These are phyloP conservation scores for Drosophila kanekoi DNA, from an alignment of 2,888 invertebrate genomes.

Conservation along the genomic window DNA sequence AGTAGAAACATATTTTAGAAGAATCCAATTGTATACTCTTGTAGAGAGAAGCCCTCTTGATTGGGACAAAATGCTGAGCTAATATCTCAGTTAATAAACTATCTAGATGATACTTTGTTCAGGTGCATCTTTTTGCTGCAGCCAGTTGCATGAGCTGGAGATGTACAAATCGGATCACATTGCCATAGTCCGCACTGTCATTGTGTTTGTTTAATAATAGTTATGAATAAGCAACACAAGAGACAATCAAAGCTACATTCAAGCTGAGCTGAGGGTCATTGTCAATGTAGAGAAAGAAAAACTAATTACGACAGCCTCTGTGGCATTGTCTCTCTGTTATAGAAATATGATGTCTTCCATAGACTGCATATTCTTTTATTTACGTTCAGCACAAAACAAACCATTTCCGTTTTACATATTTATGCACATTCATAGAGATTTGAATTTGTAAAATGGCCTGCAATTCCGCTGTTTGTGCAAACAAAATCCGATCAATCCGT, in stretches of 20 bases:
- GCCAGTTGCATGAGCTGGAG: too few relatives aligned
- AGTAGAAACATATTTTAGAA: neutral
- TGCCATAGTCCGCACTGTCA: neutral
- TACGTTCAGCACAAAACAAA: conserved; percentile 4
- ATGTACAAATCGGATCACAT: too few relatives aligned
- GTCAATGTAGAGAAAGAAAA: conserved; percentile 24
- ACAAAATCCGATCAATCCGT: conserved; percentile 36
- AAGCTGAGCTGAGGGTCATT: conserved; percentile 12
- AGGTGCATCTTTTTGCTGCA: too few relatives aligned
- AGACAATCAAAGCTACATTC: conserved; percentile 3
- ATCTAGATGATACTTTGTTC: too few relatives aligned
- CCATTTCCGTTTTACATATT: conserved; percentile 11
- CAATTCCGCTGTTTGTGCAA: conserved; percentile 8
- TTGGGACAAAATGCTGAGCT: too few relatives aligned
- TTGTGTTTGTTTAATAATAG: neutral
- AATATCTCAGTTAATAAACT: too few relatives aligned
- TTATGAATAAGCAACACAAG: neutral
- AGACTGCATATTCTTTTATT: neutral
- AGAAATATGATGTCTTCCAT: neutral
- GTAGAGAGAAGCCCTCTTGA: too few relatives aligned
- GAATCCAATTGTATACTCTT: neutral
- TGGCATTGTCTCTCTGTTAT: conserved; percentile 20
- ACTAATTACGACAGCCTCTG: conserved; percentile 20
- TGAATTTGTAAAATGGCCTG: conserved; percentile 32
- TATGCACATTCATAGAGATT: conserved; percentile 20